Base-by-base conservation (phyloP, 2,113 vertebrate species). In the Labeo catla region DNA sequence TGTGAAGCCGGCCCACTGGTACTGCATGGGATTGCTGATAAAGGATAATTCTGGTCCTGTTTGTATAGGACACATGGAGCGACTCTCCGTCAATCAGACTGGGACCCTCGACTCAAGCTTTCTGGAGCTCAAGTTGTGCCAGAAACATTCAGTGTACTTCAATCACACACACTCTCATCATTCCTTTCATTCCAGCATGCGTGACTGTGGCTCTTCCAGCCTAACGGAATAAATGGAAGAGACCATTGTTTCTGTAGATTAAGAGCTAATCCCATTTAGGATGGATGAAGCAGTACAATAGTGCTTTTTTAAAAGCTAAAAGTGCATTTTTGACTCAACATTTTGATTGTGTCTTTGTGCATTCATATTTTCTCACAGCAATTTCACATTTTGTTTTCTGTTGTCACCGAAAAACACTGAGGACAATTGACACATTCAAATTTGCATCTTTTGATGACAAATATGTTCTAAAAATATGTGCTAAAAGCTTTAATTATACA, bases 11-110 rank as follows among this genome's bases (percentile, higher is more conserved):
- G 84, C 89, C 90, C 91, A 86, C 74, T 91, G 89, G 88, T 84
- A 87, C 91, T 89, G 91, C 86, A 90, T 92, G 91, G 88, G 86
- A 90, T 83, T 87, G 89, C 91, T 91, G 91, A 92, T 92, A 91
- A 92, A 91, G 91, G 77, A 79, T 90, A 88, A 92, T 91, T 91
- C 91, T 84, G 59, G 81, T 54, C 85, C 81, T 81, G 87, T 88
- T 87, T 87, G 84, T 87, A 85, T 82, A 84, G 85, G 87, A 76
- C 89, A 89, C 89, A 91, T 89, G 87, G 90, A 83, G 86, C 68
- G 76, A 76, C 84, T 84, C 82, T 36, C 81, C 61, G 3, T 73
- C 86, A 81, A 50, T 86, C 86, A 90, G 84, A 85, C 83, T 89
- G 90, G 87, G 91, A 91, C 83, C 36, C 43, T 82, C 87, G 70